phyloP scores from a whole-genome alignment of 2,888 invertebrate species.

The Drosophila fulvimacula region DNA sequence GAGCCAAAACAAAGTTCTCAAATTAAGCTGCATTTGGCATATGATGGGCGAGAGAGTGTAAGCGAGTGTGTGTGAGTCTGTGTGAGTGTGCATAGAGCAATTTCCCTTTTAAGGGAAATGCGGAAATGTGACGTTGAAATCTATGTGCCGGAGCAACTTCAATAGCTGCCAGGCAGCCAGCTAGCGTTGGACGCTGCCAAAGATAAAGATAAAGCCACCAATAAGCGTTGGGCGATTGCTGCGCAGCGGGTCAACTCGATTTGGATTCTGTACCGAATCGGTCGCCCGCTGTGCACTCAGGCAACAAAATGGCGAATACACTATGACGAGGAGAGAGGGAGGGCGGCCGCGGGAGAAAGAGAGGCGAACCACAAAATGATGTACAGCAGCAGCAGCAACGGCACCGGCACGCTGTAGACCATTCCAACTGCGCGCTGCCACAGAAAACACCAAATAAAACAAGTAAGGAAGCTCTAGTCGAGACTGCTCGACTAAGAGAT shows the following conservation, averaged over 20 bases:
- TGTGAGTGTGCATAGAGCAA: slow-evolving; percentile 27
- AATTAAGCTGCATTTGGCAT: slow-evolving; percentile 27
- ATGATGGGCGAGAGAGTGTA: slow-evolving; percentile 4
- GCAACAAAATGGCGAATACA: slow-evolving; percentile 12
- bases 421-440: slow-evolving; percentile 44
- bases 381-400: slow-evolving; percentile 19
- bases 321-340: not conserved
- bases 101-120: slow-evolving; percentile 40
- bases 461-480: too few relatives aligned
- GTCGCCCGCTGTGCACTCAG: slow-evolving; percentile 41
- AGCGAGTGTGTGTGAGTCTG: slow-evolving; percentile 3
- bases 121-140: slow-evolving; percentile 50
- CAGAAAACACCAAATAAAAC: not conserved
- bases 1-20: slow-evolving; percentile 25
- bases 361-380: slow-evolving; percentile 57
- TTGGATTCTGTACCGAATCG: slow-evolving; percentile 24
- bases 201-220: slow-evolving; percentile 54
- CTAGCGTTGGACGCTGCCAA: slow-evolving; percentile 28
- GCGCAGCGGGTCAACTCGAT: slow-evolving; percentile 46
- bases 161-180: slow-evolving; percentile 12
- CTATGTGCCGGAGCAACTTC: slow-evolving; percentile 10
- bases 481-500: too few relatives aligned
- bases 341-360: not conserved
- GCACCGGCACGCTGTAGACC: slow-evolving; percentile 34
- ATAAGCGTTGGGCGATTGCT: slow-evolving; percentile 43